Evolutionary conservation across 2,888 invertebrate genomes (phyloP).

Genomic region (Ophion ventricosus): DNA sequence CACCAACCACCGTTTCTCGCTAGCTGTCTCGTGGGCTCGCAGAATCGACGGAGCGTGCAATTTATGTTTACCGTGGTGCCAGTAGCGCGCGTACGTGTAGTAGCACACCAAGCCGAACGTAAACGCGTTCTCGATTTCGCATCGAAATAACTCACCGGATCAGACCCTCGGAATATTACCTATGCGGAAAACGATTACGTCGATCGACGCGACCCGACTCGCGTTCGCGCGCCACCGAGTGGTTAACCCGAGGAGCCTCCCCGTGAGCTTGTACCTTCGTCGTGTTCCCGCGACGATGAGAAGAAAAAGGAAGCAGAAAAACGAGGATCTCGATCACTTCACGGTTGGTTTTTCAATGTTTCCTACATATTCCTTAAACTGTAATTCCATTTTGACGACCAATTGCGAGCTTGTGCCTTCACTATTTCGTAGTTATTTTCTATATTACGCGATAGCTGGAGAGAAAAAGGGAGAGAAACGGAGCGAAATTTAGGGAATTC

Average conservation of each 20-base stretch:
- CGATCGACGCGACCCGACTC: constrained; percentile 58
- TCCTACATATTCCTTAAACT: no score
- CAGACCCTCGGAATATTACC: constrained; percentile 69
- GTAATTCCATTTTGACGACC: no score
- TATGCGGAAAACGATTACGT: constrained; percentile 71
- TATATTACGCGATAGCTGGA: no score
- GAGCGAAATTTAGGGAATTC: no score
- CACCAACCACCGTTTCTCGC: not conserved
- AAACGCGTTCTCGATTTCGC: constrained; percentile 67
- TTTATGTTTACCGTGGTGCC: constrained; percentile 68
- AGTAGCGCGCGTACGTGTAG: constrained; percentile 5
- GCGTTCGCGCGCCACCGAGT: not conserved
- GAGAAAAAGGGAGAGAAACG: no score
- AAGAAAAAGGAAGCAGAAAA: constrained; percentile 1
- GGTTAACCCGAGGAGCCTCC: constrained; percentile 23
- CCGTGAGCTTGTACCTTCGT: constrained; percentile 40
- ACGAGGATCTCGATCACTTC: not conserved
- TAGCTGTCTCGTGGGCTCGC: constrained; percentile 22
- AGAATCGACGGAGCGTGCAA: constrained; percentile 66
- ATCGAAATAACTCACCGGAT: constrained; percentile 72
- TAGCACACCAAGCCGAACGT: constrained; percentile 11
- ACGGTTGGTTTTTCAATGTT: no score
- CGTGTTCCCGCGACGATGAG: constrained; percentile 3
- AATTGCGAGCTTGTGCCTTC: no score
- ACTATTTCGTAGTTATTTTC: no score